Evolutionary conservation across 2,113 vertebrate species (phyloP).

Genomic region (Brienomyrus brachyistius): DNA sequence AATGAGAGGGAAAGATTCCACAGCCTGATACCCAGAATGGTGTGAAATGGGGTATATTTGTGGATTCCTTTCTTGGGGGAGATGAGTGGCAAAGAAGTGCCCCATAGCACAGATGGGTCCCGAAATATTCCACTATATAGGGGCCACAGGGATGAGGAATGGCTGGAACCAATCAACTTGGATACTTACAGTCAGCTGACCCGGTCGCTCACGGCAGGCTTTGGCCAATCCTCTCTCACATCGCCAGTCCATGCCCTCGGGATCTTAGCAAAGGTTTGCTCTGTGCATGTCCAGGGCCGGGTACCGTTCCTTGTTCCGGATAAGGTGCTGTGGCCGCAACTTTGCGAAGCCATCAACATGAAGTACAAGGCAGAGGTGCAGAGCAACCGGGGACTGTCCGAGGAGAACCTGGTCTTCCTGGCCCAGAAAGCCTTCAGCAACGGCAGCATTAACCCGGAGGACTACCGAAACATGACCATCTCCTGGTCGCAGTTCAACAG

Average conservation of each 20-base stretch:
- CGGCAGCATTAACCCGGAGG: conserved; percentile 73
- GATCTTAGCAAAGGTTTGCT: conserved; percentile 3
- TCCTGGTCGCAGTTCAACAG: conserved; percentile 91
- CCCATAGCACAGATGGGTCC: neutral
- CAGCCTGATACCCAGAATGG: neutral
- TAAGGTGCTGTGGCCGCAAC: conserved; percentile 79
- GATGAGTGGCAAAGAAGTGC: neutral
- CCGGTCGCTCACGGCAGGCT: neutral
- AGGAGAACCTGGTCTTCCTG: conserved; percentile 84
- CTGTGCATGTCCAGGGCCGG: conserved; percentile 60
- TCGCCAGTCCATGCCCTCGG: neutral
- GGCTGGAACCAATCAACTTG: neutral
- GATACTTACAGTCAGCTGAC: neutral
- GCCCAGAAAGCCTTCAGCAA: conserved; percentile 86
- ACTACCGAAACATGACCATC: conserved; percentile 77
- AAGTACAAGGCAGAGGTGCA: conserved; percentile 91
- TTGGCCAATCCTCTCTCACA: neutral
- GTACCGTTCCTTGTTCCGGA: conserved; percentile 86
- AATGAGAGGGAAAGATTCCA: neutral
- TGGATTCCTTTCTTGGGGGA: neutral
- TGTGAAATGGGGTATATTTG: neutral
- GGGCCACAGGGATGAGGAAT: neutral
- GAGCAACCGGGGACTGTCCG: conserved; percentile 77
- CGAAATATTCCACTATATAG: neutral
- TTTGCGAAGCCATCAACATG: conserved; percentile 86